Conservation (phyloP, 1,140 invertebrate species). For the Branchinecta lynchi region DNA sequence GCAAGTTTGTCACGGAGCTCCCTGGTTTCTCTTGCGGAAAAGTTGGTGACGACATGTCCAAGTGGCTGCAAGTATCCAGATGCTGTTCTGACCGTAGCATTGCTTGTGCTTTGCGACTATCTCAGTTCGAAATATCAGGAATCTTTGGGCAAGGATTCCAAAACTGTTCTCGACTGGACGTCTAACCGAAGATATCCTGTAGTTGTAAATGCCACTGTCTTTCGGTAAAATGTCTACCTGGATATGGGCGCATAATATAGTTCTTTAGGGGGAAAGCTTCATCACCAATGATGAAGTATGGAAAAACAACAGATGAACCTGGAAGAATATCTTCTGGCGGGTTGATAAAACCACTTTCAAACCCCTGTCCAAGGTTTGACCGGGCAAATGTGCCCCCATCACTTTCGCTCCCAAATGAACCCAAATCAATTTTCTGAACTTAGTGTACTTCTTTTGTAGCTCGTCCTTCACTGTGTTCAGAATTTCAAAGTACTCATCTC, state of each 20-base stretch:
- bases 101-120: background rate
- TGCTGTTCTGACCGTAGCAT: no score
- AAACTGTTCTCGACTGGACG: slow-evolving; percentile 19
- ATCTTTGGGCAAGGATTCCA: slow-evolving; percentile 17
- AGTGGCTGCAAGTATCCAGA: no score
- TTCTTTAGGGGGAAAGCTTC: slow-evolving; percentile 32
- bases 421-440: slow-evolving; percentile 29
- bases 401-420: slow-evolving; percentile 30
- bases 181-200: slow-evolving; percentile 17
- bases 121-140: slow-evolving; percentile 14
- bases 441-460: slow-evolving; percentile 13
- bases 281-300: slow-evolving; percentile 32
- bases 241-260: slow-evolving; percentile 34
- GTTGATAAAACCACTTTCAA: slow-evolving; percentile 26
- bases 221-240: slow-evolving; percentile 24
- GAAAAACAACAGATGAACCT: no score
- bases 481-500: slow-evolving; percentile 4
- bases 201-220: slow-evolving; percentile 26
- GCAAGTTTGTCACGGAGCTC: no score
- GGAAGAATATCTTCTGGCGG: slow-evolving; percentile 24
- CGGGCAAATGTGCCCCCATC: slow-evolving; percentile 30
- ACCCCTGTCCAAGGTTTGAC: slow-evolving; percentile 25
- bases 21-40: no score
- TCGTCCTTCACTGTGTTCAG: slow-evolving; percentile 13
- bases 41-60: no score